phyloP scores from a whole-genome alignment of 2,113 vertebrate species.

The Gasterosteus nipponicus region DNA sequence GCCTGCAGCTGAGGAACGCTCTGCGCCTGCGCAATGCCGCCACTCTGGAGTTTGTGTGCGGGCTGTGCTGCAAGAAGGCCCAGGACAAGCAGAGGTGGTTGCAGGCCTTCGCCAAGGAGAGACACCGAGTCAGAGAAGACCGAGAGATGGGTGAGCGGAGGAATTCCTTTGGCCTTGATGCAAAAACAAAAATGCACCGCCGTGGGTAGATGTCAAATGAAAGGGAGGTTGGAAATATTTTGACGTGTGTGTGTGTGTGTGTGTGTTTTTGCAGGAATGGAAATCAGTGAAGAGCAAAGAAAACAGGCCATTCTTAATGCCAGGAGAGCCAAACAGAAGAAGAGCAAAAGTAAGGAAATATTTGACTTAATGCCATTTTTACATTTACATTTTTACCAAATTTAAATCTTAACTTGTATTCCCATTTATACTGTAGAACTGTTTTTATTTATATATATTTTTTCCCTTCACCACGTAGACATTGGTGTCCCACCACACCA shows the following conservation, averaged over 20 bases:
- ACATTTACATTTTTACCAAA: background rate
- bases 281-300: constrained; percentile 93
- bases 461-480: constrained; percentile 72
- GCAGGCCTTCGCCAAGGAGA: constrained; percentile 87
- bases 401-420: background rate
- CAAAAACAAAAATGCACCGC: constrained; percentile 9
- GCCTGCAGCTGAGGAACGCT: constrained; percentile 87
- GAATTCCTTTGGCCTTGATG: constrained; percentile 21
- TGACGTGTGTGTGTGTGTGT: constrained; percentile 42
- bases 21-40: constrained; percentile 86
- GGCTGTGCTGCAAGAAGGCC: constrained; percentile 90
- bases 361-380: background rate
- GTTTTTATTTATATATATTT: background rate
- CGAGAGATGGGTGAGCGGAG: constrained; percentile 90
- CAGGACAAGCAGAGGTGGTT: constrained; percentile 94
- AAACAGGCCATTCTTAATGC: constrained; percentile 94
- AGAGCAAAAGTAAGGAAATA: constrained; percentile 87
- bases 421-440: background rate
- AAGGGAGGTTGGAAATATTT: constrained; percentile 40
- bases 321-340: constrained; percentile 89
- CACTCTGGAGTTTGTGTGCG: constrained; percentile 84
- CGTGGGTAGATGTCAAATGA: constrained; percentile 36
- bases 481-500: constrained; percentile 83
- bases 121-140: constrained; percentile 91
- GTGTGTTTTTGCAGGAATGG: constrained; percentile 86